Evolutionary conservation across 2,888 invertebrate genomes (phyloP), one percentile per base, ranked within the genome.

Genomic region (Rotaria macrura): DNA sequence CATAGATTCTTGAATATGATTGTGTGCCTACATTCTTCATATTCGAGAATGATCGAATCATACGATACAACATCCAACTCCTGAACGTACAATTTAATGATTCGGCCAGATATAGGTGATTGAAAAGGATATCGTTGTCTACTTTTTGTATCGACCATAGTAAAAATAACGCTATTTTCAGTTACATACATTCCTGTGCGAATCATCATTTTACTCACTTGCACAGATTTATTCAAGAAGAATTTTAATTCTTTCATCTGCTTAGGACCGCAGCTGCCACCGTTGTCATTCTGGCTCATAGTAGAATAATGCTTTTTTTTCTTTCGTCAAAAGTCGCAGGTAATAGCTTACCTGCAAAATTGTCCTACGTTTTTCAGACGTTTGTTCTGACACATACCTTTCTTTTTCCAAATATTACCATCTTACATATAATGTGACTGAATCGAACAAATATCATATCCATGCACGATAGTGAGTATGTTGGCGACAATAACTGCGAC

Each of bases 1-100:
- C 86, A 86, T 65, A 86, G 57, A 79, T 85, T 47, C 5, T 86
- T 86, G 3, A 55, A 83, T 23, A 29, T 83, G 9, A 86, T 54
- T 25, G 83, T 34, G 43, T 86, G 86, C 2, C 43, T 20, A 72
- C 86, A 86, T 65, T 65, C 74, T 52, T 86, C 83, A n/a, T 85
- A 86, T 14, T 54, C 57, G 29, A 86, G 54, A 9, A 86, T 55
- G 5, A 83, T 55, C 1, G 79, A 83, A 20, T 83, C 43, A 23
- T 43, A 79, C 1, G 43, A 43, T 0, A 79, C 2, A 12, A 79
- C 9, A 79, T 79, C 79, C 1, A 23, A 7, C 43, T 79, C 79
- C 23, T 43, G 43, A 40, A 79, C 12, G n/a, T n/a, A 40, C 12
- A 79, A 43, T 79, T 79, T 79, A 43, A 43, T 79, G 10, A 79